These are phyloP conservation scores for Actenoides hombroni DNA, from an alignment of 2,113 vertebrate species.

Conservation along the genomic window DNA sequence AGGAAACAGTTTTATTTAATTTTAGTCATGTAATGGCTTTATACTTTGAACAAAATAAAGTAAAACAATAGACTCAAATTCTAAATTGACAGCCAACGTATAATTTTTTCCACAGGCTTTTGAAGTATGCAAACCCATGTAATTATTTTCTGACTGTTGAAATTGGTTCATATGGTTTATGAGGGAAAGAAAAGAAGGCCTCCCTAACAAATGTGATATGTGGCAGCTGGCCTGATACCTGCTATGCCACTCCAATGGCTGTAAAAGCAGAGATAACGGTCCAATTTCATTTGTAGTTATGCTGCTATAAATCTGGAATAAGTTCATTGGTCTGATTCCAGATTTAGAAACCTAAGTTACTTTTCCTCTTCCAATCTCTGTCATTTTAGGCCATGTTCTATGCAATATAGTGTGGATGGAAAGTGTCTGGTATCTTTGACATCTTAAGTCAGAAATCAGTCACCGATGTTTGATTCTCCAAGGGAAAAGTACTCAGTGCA, in stretches of 20 bases:
- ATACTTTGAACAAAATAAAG: constrained; percentile 48
- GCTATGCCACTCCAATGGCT: not conserved
- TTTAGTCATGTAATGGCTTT: constrained; percentile 58
- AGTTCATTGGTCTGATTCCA: constrained; percentile 14
- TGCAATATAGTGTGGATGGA: not conserved
- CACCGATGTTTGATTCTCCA: not conserved
- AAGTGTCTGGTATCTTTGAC: not conserved
- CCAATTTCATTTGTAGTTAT: constrained; percentile 8
- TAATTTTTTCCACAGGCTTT: constrained; percentile 26
- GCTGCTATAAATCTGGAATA: constrained; percentile 13
- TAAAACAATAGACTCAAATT: constrained; percentile 54
- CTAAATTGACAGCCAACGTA: not conserved
- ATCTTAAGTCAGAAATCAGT: not conserved
- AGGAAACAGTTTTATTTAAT: constrained; percentile 52
- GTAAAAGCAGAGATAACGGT: not conserved
- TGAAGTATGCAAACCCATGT: constrained; percentile 42
- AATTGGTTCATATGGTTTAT: constrained; percentile 1
- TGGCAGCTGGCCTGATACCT: constrained; percentile 9
- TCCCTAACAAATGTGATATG: not conserved
- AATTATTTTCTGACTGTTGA: constrained; percentile 56
- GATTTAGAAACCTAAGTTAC: not conserved
- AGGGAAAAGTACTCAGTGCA: not conserved
- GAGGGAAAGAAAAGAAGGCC: constrained; percentile 18
- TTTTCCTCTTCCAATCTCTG: not conserved
- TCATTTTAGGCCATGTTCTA: not conserved